phyloP scores from a whole-genome alignment of 1,140 invertebrate species.

The Diachasma alloeum region DNA sequence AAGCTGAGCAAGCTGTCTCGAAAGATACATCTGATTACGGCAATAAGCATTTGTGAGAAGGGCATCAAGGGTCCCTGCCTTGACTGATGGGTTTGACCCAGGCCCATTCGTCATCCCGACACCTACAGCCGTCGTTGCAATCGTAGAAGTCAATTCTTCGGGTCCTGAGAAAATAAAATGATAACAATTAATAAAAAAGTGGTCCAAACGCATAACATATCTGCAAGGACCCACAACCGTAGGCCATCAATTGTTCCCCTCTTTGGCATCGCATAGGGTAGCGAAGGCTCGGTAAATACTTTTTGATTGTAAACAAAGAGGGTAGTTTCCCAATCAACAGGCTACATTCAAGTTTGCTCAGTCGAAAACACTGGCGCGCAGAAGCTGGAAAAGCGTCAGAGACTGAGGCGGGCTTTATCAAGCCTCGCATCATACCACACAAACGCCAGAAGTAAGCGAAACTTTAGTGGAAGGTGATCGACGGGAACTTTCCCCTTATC shows the following conservation, averaged over 20 bases:
- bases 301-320: background rate
- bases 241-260: background rate
- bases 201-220: background rate
- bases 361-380: conserved; percentile 34
- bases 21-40: conserved; percentile 90
- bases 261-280: background rate
- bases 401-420: conserved; percentile 18
- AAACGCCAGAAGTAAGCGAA: background rate
- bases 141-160: conserved; percentile 65
- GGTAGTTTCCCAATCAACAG: background rate
- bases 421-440: background rate
- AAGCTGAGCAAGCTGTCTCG: conserved; percentile 88
- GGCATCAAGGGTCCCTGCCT: conserved; percentile 80
- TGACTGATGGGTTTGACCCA: conserved; percentile 36
- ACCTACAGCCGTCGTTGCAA: conserved; percentile 31
- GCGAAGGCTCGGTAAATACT: background rate
- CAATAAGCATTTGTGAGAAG: conserved; percentile 88
- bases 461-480: background rate
- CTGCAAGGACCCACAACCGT: background rate
- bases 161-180: conserved; percentile 60
- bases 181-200: background rate
- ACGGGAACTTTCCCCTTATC: background rate
- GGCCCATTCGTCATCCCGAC: conserved; percentile 20
- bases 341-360: background rate
- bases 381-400: conserved; percentile 35